phyloP scores from a whole-genome alignment of 2,113 vertebrate species.

The Zingel zingel region DNA sequence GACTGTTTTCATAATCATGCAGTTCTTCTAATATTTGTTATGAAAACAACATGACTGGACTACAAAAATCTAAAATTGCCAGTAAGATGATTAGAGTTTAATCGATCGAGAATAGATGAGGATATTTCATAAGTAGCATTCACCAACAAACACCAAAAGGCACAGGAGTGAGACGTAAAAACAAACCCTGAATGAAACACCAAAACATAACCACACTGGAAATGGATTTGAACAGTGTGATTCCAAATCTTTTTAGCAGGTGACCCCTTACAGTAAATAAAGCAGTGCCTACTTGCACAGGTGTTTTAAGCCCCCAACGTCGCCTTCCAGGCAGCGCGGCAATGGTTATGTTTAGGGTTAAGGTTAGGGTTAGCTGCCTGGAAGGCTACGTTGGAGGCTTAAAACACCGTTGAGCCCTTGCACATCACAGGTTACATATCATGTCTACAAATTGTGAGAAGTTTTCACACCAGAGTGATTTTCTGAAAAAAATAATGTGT shows the following conservation, averaged over 20 bases:
- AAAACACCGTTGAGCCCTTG: no score
- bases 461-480: not conserved
- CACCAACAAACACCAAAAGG: slow-evolving; percentile 62
- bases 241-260: not conserved
- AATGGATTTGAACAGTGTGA: slow-evolving; percentile 1
- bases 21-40: not conserved
- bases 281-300: not conserved
- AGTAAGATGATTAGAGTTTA: not conserved
- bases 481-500: not conserved
- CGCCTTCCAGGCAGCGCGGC: no score
- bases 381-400: no score
- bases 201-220: not conserved
- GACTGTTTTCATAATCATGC: slow-evolving; percentile 7
- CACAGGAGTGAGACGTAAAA: slow-evolving; percentile 58
- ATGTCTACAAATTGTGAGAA: not conserved
- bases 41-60: not conserved
- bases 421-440: not conserved
- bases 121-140: slow-evolving; percentile 3
- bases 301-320: no score
- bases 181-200: slow-evolving; percentile 39
- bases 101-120: not conserved
- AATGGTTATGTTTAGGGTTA: no score
- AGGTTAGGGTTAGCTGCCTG: no score
- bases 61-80: not conserved
- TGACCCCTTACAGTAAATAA: not conserved